Percentiles rank a stretch among this genome's conserved stretches.
Evolutionary conservation across 2,113 vertebrate genomes (phyloP).

Genomic region (Martes martes): DNA sequence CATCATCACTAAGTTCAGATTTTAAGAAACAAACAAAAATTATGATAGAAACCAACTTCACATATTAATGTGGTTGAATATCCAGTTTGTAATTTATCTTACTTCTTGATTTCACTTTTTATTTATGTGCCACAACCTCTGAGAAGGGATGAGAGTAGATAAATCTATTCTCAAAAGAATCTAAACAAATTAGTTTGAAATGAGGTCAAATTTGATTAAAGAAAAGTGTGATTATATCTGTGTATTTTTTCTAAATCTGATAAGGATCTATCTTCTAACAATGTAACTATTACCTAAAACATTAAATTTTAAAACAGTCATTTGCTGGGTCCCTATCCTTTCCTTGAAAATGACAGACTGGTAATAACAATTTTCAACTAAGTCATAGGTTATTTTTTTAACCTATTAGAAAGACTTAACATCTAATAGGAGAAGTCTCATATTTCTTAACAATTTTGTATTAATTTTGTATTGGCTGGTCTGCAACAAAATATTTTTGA

Average conservation of each 20-base stretch:
- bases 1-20: neutral
- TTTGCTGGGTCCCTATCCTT: neutral
- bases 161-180: neutral
- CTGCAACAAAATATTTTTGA: neutral
- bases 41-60: neutral
- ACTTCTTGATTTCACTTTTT: neutral
- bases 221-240: neutral
- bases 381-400: neutral
- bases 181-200: neutral
- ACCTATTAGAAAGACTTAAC: conserved; percentile 1
- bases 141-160: neutral
- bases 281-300: neutral
- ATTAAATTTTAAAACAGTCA: neutral
- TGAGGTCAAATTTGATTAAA: neutral
- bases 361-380: neutral
- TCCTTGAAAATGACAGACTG: neutral
- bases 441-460: conserved; percentile 16
- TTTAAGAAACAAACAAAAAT: neutral
- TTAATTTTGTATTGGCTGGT: neutral
- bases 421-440: neutral
- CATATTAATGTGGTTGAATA: neutral
- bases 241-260: neutral
- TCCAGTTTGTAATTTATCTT: neutral
- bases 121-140: neutral
- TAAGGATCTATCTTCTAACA: neutral